Evolutionary conservation across 2,888 invertebrate genomes (phyloP).

Genomic region (Mellilla xanthometata): DNA sequence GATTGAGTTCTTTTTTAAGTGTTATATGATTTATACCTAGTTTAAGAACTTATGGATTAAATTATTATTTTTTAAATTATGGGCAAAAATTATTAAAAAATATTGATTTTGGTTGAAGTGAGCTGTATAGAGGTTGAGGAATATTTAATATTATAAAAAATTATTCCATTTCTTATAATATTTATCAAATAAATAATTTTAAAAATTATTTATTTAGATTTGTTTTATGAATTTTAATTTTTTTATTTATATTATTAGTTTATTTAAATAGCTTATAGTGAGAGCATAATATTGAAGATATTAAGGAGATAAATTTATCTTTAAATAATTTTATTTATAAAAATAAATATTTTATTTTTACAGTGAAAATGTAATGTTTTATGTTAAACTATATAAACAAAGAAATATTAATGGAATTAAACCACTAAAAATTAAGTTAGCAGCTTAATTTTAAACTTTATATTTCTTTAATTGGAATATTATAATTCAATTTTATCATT

Average conservation of each 20-base stretch:
- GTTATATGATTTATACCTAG: conserved; percentile 81
- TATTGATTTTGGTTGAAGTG: conserved; percentile 77
- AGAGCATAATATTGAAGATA: conserved; percentile 70
- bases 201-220: conserved; percentile 76
- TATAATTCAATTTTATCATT: conserved; percentile 82
- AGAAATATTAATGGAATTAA: conserved; percentile 76
- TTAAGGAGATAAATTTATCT: conserved; percentile 55
- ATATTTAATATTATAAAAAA: conserved; percentile 58
- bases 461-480: conserved; percentile 83
- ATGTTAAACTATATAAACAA: conserved; percentile 83
- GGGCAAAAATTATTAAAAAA: conserved; percentile 62
- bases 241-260: conserved; percentile 39
- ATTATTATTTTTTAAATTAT: conserved; percentile 67
- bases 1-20: conserved; percentile 54
- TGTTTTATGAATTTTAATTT: conserved; percentile 58
- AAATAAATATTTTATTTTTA: conserved; percentile 78
- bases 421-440: conserved; percentile 84
- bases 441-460: conserved; percentile 79
- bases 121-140: conserved; percentile 69
- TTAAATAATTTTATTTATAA: conserved; percentile 51
- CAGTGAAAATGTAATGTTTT: conserved; percentile 87
- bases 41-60: conserved; percentile 70
- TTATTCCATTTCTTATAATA: conserved; percentile 60
- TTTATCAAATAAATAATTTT: conserved; percentile 73
- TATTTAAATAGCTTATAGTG: conserved; percentile 62